Evolutionary conservation across 2,113 vertebrate species (phyloP).

Genomic region (Tetraodon nigroviridis): DNA sequence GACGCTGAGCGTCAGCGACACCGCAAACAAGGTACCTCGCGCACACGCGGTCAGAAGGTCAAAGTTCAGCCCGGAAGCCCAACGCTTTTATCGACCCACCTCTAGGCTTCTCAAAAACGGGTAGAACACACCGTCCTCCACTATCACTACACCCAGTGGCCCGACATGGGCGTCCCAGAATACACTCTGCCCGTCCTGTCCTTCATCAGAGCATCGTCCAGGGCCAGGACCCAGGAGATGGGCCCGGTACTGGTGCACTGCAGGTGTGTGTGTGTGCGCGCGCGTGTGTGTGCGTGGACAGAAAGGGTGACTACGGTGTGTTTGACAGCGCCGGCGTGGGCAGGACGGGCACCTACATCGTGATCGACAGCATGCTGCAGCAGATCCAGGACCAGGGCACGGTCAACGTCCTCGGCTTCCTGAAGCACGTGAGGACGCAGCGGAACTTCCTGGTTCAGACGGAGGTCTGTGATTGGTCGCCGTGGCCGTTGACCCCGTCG

Average conservation of each 20-base stretch:
- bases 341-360: constrained; percentile 93
- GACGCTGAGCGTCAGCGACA: constrained; percentile 86
- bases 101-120: constrained; percentile 83
- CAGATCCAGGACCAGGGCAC: constrained; percentile 92
- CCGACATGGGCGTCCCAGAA: constrained; percentile 96
- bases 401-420: constrained; percentile 89
- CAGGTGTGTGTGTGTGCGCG: constrained; percentile 73
- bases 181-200: constrained; percentile 88
- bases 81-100: not conserved
- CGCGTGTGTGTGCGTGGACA: no score
- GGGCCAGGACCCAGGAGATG: constrained; percentile 77
- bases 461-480: constrained; percentile 75
- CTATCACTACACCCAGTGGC: constrained; percentile 98
- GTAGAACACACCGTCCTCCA: constrained; percentile 85
- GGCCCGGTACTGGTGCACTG: constrained; percentile 95
- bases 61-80: no score
- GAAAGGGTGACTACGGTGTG: not conserved
- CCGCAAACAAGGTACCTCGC: constrained; percentile 79
- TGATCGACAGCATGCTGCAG: constrained; percentile 94
- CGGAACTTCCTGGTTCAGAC: constrained; percentile 98
- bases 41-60: not conserved
- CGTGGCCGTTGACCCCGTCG: not conserved
- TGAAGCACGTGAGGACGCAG: constrained; percentile 95
- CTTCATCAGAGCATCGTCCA: constrained; percentile 87
- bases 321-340: constrained; percentile 88